These are phyloP conservation scores for Crocidura indochinensis DNA, from an alignment of 2,797 vertebrate genomes.

Conservation along the genomic window DNA sequence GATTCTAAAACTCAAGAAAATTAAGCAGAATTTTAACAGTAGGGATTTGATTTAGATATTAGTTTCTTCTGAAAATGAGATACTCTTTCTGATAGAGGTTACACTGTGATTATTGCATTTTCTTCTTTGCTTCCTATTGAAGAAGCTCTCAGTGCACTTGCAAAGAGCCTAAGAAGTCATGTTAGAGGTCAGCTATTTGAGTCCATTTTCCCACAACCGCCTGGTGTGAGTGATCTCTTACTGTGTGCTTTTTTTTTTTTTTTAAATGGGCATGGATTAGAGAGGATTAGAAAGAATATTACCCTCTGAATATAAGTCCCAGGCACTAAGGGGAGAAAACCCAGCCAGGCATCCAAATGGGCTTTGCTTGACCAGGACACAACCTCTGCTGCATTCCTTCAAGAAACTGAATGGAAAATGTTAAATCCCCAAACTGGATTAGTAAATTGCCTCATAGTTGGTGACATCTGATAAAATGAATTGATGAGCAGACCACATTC, in stretches of 20 bases:
- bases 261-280: slow-evolving; percentile 91
- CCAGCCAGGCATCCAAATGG: slow-evolving; percentile 93
- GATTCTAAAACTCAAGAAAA: slow-evolving; percentile 68
- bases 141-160: slow-evolving; percentile 74
- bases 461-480: slow-evolving; percentile 91
- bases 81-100: slow-evolving; percentile 35
- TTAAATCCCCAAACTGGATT: slow-evolving; percentile 92
- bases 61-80: slow-evolving; percentile 69
- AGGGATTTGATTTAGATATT: slow-evolving; percentile 52
- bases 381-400: slow-evolving; percentile 92
- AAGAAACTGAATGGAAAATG: slow-evolving; percentile 92
- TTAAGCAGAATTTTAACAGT: slow-evolving; percentile 55
- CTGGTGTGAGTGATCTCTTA: slow-evolving; percentile 90
- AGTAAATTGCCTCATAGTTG: slow-evolving; percentile 93
- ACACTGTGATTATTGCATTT: not conserved
- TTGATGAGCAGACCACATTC: slow-evolving; percentile 87
- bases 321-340: slow-evolving; percentile 88
- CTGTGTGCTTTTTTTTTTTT: slow-evolving; percentile 88
- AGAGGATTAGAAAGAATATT: slow-evolving; percentile 92
- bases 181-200: slow-evolving; percentile 91
- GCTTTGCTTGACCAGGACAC: slow-evolving; percentile 91
- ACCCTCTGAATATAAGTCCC: slow-evolving; percentile 89
- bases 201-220: slow-evolving; percentile 92
- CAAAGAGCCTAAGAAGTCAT: slow-evolving; percentile 83
- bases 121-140: slow-evolving; percentile 61